Evolutionary conservation across 2,797 vertebrate genomes (phyloP).

Genomic region (Parauchenoglanis ngamensis): DNA sequence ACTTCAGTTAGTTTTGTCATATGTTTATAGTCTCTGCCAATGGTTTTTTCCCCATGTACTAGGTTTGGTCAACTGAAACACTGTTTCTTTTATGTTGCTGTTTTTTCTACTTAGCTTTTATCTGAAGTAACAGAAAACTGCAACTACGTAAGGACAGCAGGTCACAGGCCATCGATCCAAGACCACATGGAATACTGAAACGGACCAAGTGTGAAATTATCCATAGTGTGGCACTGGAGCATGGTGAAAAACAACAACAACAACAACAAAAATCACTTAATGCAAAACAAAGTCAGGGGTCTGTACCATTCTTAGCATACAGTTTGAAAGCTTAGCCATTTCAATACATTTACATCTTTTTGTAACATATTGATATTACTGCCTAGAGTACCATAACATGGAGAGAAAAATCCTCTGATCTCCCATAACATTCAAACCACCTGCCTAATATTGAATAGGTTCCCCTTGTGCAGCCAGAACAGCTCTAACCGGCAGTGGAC

Average conservation of each 20-base stretch:
- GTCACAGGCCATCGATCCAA: conserved; percentile 3
- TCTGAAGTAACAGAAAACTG: conserved; percentile 1
- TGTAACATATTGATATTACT: background rate
- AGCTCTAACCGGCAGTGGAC: no score
- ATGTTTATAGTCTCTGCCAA: background rate
- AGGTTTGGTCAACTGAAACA: background rate
- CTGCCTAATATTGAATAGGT: no score
- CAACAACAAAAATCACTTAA: background rate
- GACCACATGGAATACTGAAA: background rate
- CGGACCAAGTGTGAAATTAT: conserved; percentile 5
- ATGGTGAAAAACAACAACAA: background rate
- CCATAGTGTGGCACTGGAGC: background rate
- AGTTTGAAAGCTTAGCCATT: background rate
- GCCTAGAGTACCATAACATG: background rate
- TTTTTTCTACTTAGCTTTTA: background rate
- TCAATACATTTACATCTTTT: background rate
- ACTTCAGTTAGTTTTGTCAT: background rate
- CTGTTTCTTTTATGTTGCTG: background rate
- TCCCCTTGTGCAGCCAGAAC: no score
- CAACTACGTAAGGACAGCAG: background rate
- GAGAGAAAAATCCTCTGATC: background rate
- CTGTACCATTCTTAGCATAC: background rate
- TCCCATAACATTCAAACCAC: no score
- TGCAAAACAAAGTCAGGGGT: background rate
- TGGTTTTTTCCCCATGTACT: background rate